These are phyloP conservation scores for Drosophila quadrilineata DNA, from an alignment of 1,140 invertebrate species.

Conservation along the genomic window DNA sequence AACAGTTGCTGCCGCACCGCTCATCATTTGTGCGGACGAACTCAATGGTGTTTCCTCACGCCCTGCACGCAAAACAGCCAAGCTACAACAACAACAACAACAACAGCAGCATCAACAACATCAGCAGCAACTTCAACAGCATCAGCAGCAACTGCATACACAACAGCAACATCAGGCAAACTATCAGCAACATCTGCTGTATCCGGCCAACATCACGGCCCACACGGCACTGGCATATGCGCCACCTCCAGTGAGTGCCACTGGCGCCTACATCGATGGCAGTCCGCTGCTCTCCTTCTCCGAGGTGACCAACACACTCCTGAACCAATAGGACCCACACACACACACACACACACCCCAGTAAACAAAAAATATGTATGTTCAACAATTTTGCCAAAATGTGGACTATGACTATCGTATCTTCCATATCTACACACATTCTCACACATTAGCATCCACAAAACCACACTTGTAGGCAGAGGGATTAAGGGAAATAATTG, in stretches of 20 bases:
- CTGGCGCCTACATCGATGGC: slow-evolving; percentile 85
- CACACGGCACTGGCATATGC: slow-evolving; percentile 81
- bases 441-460: slow-evolving; percentile 2
- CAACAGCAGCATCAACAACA: slow-evolving; percentile 50
- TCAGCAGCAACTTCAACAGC: slow-evolving; percentile 45
- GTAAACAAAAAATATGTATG: slow-evolving; percentile 40
- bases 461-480: background rate
- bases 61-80: slow-evolving; percentile 45
- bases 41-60: slow-evolving; percentile 18
- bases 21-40: slow-evolving; percentile 57
- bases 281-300: slow-evolving; percentile 92
- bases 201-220: slow-evolving; percentile 82
- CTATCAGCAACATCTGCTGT: slow-evolving; percentile 83
- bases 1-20: slow-evolving; percentile 27
- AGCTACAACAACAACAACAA: slow-evolving; percentile 60
- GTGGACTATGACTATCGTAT: slow-evolving; percentile 81
- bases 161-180: slow-evolving; percentile 71
- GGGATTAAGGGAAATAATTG: no score
- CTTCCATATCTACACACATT: slow-evolving; percentile 66
- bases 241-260: slow-evolving; percentile 42
- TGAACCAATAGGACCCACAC: slow-evolving; percentile 84
- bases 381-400: slow-evolving; percentile 80
- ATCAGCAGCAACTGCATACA: slow-evolving; percentile 71
- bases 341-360: background rate
- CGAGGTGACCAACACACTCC: slow-evolving; percentile 90